phyloP scores from a whole-genome alignment of 2,888 invertebrate species.

The Adelognathus sp. region DNA sequence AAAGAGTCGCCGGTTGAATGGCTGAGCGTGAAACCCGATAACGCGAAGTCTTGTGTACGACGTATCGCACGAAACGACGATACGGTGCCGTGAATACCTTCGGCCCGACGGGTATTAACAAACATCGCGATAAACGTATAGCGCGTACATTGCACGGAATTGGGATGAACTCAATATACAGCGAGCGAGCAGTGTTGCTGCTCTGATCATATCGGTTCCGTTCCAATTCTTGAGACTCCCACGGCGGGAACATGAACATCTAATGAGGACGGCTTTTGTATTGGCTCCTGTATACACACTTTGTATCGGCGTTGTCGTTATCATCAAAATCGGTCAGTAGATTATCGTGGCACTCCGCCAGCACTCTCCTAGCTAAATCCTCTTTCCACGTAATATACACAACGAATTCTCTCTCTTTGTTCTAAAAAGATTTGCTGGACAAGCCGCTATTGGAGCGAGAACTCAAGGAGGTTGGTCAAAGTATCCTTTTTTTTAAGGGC shows the following conservation, averaged over 20 bases:
- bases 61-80: neutral
- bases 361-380: neutral
- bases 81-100: slow-evolving; percentile 20
- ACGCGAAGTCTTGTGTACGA: neutral
- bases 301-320: slow-evolving; percentile 5
- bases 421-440: neutral
- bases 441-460: neutral
- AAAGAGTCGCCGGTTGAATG: slow-evolving; percentile 13
- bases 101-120: slow-evolving; percentile 22
- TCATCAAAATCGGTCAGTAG: slow-evolving; percentile 27
- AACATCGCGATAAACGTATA: neutral
- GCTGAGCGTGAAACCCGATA: slow-evolving; percentile 18
- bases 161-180: slow-evolving; percentile 44
- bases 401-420: neutral
- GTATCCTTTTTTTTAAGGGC: no score
- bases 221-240: slow-evolving; percentile 57
- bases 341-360: slow-evolving; percentile 23
- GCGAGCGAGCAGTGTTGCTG: slow-evolving; percentile 10
- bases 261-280: slow-evolving; percentile 55
- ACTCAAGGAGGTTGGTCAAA: neutral
- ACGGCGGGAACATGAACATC: slow-evolving; percentile 35
- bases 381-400: neutral
- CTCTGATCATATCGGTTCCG: slow-evolving; percentile 56
- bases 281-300: slow-evolving; percentile 18
- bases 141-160: neutral